Evolutionary conservation across 1,140 invertebrate genomes (phyloP).

Genomic region (Notospermus geniculatus): DNA sequence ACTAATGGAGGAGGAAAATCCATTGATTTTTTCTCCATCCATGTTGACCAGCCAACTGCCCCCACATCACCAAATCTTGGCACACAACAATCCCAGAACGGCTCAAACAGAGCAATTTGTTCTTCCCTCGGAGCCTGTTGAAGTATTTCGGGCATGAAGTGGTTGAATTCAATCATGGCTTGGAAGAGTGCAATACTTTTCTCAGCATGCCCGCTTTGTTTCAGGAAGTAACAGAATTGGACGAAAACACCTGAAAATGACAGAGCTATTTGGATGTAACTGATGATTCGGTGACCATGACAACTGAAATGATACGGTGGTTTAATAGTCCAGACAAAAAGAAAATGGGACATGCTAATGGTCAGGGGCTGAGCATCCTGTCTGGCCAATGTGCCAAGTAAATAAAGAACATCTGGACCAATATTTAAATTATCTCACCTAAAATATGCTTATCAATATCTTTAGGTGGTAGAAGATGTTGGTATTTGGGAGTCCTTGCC

Average conservation of each 20-base stretch:
- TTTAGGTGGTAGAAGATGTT: constrained; percentile 20
- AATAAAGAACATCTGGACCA: no score
- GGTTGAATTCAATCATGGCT: constrained; percentile 59
- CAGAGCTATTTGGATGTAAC: no score
- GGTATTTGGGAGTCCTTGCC: constrained; percentile 30
- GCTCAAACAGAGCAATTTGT: constrained; percentile 52
- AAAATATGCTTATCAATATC: constrained; percentile 36
- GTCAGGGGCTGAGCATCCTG: no score
- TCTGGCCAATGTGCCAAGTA: no score
- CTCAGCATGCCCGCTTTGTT: constrained; percentile 56
- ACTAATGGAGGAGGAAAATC: neutral
- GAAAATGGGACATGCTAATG: no score
- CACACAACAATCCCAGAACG: constrained; percentile 59
- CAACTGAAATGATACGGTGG: no score
- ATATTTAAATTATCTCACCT: no score
- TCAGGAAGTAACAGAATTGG: constrained; percentile 52
- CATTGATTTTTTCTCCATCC: constrained; percentile 27
- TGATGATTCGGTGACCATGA: no score
- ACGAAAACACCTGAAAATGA: constrained; percentile 49
- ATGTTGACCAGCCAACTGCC: constrained; percentile 54
- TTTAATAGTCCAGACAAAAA: no score
- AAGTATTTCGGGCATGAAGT: constrained; percentile 47
- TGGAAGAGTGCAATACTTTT: constrained; percentile 57
- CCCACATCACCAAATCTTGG: constrained; percentile 56
- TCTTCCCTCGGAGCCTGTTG: constrained; percentile 30